phyloP scores from a whole-genome alignment of 2,797 vertebrate genomes.

The Bryconaethiops microstoma region DNA sequence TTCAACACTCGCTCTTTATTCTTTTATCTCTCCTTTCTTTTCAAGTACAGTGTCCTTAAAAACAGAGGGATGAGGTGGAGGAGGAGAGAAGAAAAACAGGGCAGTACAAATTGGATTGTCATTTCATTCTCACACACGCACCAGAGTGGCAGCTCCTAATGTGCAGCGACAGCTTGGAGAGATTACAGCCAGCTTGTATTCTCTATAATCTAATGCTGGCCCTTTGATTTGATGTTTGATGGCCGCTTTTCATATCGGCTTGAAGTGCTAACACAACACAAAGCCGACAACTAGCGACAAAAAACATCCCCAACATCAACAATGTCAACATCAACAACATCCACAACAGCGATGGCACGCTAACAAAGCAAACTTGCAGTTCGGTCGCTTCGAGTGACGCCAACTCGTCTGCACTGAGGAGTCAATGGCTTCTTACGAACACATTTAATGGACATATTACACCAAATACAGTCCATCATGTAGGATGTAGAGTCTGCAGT shows the following conservation, averaged over 20 bases:
- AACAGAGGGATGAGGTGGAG: neutral
- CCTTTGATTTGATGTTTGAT: constrained; percentile 48
- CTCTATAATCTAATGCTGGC: constrained; percentile 46
- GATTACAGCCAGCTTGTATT: constrained; percentile 51
- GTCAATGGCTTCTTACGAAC: neutral
- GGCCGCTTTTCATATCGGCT: constrained; percentile 40
- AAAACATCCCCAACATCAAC: neutral
- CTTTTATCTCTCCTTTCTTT: neutral
- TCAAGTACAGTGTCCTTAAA: neutral
- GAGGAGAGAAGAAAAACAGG: constrained; percentile 1
- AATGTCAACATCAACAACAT: neutral
- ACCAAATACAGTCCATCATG: no score
- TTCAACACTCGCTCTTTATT: neutral
- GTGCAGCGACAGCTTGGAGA: constrained; percentile 43
- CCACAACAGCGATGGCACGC: neutral
- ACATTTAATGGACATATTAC: no score
- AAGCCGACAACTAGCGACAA: neutral
- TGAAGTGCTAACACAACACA: constrained; percentile 39
- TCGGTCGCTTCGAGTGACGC: neutral
- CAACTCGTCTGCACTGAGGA: neutral
- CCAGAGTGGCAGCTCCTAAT: constrained; percentile 39
- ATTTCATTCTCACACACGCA: neutral
- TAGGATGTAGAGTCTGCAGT: no score
- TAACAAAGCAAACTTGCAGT: neutral
- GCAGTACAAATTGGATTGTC: constrained; percentile 10